Percentiles rank a stretch among this genome's conserved stretches.
Evolutionary conservation across 2,888 invertebrate genomes (phyloP).

Genomic region (Saturnia japonica): DNA sequence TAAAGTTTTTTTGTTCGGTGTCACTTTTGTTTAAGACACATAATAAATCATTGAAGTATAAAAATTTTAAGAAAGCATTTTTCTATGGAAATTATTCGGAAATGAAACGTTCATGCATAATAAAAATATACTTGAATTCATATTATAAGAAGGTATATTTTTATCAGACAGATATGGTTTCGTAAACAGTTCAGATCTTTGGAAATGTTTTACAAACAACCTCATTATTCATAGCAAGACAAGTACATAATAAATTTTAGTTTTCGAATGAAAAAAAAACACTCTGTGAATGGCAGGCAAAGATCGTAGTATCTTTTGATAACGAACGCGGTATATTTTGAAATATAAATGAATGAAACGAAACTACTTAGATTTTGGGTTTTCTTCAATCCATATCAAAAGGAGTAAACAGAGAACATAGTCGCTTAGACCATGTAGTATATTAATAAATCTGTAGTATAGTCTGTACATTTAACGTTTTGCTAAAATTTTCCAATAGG

Average conservation of each 20-base stretch:
- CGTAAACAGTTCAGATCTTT: conserved; percentile 11
- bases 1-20: no score
- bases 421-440: no score
- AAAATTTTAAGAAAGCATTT: background rate
- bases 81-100: background rate
- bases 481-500: no score
- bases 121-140: background rate
- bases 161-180: background rate
- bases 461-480: no score
- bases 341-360: background rate
- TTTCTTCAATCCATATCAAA: background rate
- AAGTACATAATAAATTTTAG: background rate
- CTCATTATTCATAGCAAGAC: conserved; percentile 11
- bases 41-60: background rate
- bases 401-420: background rate
- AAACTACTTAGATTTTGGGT: background rate
- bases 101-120: background rate
- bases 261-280: background rate
- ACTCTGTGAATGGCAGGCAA: background rate
- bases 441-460: no score
- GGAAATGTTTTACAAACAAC: conserved; percentile 9
- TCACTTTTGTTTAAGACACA: no score
- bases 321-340: background rate
- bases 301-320: background rate
- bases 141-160: background rate